Percentiles rank a stretch among this genome's conserved stretches.
Conservation (phyloP, 2,888 invertebrate species). For the Lepidocyrtinus sp. region DNA sequence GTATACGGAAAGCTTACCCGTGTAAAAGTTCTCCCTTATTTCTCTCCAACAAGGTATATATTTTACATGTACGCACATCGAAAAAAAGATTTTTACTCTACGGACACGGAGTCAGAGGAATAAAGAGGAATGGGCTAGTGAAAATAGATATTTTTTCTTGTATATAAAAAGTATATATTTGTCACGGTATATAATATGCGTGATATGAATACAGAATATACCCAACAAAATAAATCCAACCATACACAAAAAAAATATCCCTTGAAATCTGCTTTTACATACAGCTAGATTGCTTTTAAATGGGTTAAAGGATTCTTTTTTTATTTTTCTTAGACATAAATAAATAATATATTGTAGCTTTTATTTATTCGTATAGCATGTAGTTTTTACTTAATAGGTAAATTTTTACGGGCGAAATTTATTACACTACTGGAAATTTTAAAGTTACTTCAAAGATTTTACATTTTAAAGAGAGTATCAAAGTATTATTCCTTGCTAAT, state of each 20-base stretch:
- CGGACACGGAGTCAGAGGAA: constrained; percentile 34
- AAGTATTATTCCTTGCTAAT: background rate
- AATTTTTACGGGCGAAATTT: background rate
- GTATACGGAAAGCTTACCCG: constrained; percentile 14
- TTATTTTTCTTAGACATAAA: constrained; percentile 39
- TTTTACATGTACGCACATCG: constrained; percentile 17
- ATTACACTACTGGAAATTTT: background rate
- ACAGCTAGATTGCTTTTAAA: constrained; percentile 34
- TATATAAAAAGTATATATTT: constrained; percentile 29
- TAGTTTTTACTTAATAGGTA: background rate
- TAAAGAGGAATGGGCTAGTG: constrained; percentile 52
- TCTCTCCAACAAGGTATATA: constrained; percentile 18
- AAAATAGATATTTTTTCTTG: constrained; percentile 24
- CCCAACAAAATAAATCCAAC: constrained; percentile 24
- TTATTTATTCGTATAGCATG: constrained; percentile 21
- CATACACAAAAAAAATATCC: constrained; percentile 41
- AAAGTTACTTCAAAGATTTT: background rate
- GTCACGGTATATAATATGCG: constrained; percentile 41
- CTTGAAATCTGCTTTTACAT: constrained; percentile 32
- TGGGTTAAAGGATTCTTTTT: constrained; percentile 35
- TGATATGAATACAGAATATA: constrained; percentile 24
- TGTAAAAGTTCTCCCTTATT: constrained; percentile 31
- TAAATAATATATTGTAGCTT: constrained; percentile 29
- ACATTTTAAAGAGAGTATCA: background rate
- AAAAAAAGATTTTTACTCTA: constrained; percentile 47